These are phyloP conservation scores for Chamaetylas fuelleborni DNA, from an alignment of 2,113 vertebrate species.

Conservation along the genomic window DNA sequence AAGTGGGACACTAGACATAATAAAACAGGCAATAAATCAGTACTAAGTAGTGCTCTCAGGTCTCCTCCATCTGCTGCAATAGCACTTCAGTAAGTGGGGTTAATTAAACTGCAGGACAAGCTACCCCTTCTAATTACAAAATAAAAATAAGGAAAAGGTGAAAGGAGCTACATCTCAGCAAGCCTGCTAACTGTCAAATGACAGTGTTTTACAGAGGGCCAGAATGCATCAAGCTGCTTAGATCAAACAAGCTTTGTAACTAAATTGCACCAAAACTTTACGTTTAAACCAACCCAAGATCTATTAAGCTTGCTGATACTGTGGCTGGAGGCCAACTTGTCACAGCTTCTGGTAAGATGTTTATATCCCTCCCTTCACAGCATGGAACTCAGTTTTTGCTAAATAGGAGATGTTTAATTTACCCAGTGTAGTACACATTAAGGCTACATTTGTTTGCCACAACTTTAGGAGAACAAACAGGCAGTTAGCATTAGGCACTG, in stretches of 20 bases:
- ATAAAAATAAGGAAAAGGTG: background rate
- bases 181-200: background rate
- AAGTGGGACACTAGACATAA: background rate
- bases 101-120: background rate
- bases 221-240: background rate
- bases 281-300: background rate
- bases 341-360: background rate
- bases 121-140: background rate
- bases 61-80: background rate
- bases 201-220: background rate
- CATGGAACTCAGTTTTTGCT: background rate
- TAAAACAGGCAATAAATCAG: background rate
- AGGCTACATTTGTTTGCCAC: background rate
- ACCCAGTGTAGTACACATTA: background rate
- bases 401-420: background rate
- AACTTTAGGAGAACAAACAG: background rate
- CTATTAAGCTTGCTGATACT: background rate
- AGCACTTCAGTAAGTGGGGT: background rate
- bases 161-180: background rate
- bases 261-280: background rate
- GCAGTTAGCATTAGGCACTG: background rate
- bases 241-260: background rate
- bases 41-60: background rate
- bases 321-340: background rate
- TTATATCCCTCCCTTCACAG: background rate